Percentiles rank a stretch among this genome's conserved stretches.
These are phyloP conservation scores for Apodemus speciosus DNA, from an alignment of 2,113 vertebrate species.

Conservation along the genomic window DNA sequence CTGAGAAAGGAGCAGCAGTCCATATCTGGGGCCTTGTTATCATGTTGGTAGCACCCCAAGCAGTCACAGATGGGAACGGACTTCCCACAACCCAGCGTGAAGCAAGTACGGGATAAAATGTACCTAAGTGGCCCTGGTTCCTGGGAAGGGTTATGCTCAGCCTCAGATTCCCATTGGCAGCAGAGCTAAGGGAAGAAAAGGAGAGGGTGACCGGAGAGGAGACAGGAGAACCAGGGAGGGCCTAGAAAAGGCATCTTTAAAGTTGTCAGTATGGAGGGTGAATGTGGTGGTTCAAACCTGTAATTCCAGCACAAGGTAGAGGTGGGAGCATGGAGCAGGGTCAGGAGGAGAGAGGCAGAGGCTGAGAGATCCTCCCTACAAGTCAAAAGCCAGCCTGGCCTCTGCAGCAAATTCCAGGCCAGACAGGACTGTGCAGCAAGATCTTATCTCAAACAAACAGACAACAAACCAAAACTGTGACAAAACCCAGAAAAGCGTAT, in stretches of 20 bases:
- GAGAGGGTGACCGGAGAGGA: background rate
- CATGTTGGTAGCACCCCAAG: background rate
- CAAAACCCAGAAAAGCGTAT: background rate
- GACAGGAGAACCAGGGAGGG: background rate
- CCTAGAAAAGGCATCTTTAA: background rate
- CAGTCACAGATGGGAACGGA: background rate
- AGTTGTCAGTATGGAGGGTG: background rate
- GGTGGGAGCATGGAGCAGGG: background rate
- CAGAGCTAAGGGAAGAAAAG: too few species aligned
- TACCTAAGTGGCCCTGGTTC: rapidly evolving
- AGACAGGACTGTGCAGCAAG: background rate
- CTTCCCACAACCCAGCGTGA: background rate
- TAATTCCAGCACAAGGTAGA: background rate
- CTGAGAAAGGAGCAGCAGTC: too few species aligned
- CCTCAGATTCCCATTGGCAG: background rate
- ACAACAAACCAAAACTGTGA: background rate
- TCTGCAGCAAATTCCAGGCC: background rate
- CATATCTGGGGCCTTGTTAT: background rate
- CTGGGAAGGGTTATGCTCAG: background rate
- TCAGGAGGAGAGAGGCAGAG: background rate
- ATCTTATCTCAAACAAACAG: background rate
- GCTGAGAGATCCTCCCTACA: background rate
- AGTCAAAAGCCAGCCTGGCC: background rate
- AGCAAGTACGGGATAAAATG: background rate
- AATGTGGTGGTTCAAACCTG: background rate